A percentile compares a stretch with the other conserved stretches of the same genome.
Evolutionary conservation across 2,888 invertebrate species (phyloP).

Genomic region (Iphiclides podalirius): DNA sequence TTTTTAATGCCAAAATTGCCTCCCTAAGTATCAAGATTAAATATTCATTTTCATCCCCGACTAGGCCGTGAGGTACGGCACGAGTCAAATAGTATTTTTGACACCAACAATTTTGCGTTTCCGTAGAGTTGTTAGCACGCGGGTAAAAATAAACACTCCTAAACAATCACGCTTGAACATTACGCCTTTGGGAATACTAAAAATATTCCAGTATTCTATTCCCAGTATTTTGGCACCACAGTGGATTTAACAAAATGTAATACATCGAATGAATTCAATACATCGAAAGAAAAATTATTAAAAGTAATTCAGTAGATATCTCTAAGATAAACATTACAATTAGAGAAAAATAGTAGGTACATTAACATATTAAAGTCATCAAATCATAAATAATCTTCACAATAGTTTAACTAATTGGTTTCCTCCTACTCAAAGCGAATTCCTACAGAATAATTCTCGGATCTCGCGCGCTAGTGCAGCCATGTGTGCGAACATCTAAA

Average conservation of each 20-base stretch:
- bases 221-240: too few relatives aligned
- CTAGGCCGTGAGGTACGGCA: conserved; percentile 37
- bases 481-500: conserved; percentile 58
- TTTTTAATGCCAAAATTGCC: too few relatives aligned
- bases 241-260: too few relatives aligned
- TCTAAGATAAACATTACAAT: too few relatives aligned
- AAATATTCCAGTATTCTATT: too few relatives aligned
- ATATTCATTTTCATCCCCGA: conserved; percentile 14
- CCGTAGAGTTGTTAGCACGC: conserved; percentile 44
- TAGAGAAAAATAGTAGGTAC: background rate
- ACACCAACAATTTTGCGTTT: conserved; percentile 57
- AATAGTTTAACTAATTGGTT: conserved; percentile 23
- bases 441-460: conserved; percentile 44
- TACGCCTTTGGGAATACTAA: conserved; percentile 27
- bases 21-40: conserved; percentile 31
- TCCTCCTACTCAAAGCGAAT: conserved; percentile 36
- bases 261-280: too few relatives aligned
- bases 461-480: conserved; percentile 42
- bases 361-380: conserved; percentile 9
- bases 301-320: too few relatives aligned
- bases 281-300: too few relatives aligned
- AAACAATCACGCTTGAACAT: conserved; percentile 30
- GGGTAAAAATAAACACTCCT: conserved; percentile 42
- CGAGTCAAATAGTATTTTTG: conserved; percentile 57
- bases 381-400: conserved; percentile 18